A percentile compares a stretch with the other conserved stretches of the same genome.
These are phyloP conservation scores for Caiman crocodilus DNA, from an alignment of 2,797 vertebrate genomes.

Conservation along the genomic window DNA sequence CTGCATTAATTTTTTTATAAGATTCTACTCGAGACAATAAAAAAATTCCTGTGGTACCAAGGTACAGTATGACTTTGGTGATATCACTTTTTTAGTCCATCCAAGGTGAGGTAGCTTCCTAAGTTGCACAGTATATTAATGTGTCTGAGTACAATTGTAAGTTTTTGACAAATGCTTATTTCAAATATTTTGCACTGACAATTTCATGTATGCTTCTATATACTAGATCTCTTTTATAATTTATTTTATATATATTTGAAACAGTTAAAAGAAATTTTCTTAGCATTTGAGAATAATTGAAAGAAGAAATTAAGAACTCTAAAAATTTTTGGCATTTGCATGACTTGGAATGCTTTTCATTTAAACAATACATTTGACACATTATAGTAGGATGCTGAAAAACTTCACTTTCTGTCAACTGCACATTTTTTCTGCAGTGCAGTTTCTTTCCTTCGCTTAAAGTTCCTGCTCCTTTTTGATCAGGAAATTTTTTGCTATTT, in stretches of 20 bases:
- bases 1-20: constrained; percentile 39
- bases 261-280: not conserved
- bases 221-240: not conserved
- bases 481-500: too few relatives aligned
- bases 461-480: too few relatives aligned
- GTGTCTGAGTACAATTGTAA: not conserved
- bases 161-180: not conserved
- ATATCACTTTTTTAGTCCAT: not conserved
- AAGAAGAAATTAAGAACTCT: not conserved
- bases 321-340: not conserved
- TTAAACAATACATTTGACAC: not conserved
- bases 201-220: fast-evolving
- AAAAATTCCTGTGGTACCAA: not conserved
- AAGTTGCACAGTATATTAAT: constrained; percentile 15
- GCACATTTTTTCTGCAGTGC: not conserved
- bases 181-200: not conserved
- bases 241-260: not conserved
- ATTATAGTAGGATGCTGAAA: too few relatives aligned
- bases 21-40: constrained; percentile 29
- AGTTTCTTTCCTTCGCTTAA: too few relatives aligned
- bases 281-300: not conserved
- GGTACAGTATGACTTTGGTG: not conserved
- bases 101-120: not conserved
- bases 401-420: too few relatives aligned
- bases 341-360: not conserved